A percentile compares a stretch with the other conserved stretches of the same genome.
phyloP scores from a whole-genome alignment of 2,113 vertebrate species.

The Cryptotis parvus region DNA sequence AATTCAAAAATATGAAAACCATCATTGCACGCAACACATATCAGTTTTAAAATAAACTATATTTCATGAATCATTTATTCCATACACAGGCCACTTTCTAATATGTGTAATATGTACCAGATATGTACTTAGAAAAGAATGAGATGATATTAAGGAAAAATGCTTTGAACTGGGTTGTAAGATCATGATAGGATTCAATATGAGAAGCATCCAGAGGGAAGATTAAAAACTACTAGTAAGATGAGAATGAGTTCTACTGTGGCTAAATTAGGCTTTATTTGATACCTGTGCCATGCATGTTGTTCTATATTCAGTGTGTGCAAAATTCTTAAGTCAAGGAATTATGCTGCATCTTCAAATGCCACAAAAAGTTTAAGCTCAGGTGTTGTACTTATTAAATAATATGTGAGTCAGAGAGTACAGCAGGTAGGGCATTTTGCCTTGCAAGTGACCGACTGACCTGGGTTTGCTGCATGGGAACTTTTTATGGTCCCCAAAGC shows the following conservation, averaged over 20 bases:
- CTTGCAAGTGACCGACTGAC: too few relatives aligned
- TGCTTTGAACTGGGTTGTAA: background rate
- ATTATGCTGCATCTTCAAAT: background rate
- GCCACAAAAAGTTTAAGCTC: background rate
- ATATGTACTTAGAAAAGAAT: conserved; percentile 40
- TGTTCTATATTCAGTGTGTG: background rate
- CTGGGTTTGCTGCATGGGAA: too few relatives aligned
- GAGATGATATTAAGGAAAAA: background rate
- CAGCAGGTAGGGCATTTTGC: too few relatives aligned
- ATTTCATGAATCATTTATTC: conserved; percentile 8
- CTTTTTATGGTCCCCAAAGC: too few relatives aligned
- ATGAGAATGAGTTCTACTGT: background rate
- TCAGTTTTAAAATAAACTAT: background rate
- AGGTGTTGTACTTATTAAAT: background rate
- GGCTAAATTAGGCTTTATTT: background rate
- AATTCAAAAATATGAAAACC: background rate
- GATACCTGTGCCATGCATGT: background rate
- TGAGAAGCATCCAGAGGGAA: background rate
- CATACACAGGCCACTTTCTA: background rate
- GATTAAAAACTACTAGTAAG: background rate
- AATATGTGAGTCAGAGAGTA: too few relatives aligned
- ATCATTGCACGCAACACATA: background rate
- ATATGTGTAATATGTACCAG: background rate
- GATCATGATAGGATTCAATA: background rate
- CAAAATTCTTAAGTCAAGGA: background rate